Evolutionary conservation across 2,888 invertebrate species (phyloP), one percentile per base, ranked within the genome.

Genomic region (Azorinus chamasolen): DNA sequence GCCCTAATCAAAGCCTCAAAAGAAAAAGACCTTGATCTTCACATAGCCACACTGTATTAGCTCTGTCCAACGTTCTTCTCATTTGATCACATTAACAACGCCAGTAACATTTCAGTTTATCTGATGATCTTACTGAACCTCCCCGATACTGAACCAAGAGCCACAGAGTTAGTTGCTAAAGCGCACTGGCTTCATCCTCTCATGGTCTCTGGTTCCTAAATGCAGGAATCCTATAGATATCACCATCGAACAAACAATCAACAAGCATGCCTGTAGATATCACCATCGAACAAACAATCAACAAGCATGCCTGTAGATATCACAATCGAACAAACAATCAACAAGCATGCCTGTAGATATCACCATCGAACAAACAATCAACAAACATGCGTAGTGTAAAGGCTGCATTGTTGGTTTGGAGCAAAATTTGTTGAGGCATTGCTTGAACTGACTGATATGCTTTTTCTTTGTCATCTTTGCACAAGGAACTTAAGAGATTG

Each of bases 291-390:
- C 82, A 79, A 54, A 73, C 66, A 27, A 74, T 78, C 37, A 82
- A 82, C 39, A 20, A 62, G 6, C 70, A 82, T 57, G 75, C 78
- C 76, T 2, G 76, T 79, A 12, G 79, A 81, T 48, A 72, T 81
- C 0, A 78, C 74, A 27, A 75, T 82, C n/a, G 78, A 79, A 45
- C 82, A 79, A 54, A 73, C 66, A 27, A 74, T 78, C 37, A 82
- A 82, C 39, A 20, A 62, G 6, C 70, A 82, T 57, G 75, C 78
- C 76, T 2, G 76, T 79, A 12, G 79, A 81, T 48, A 72, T 81
- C 0, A 78, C 74, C 22, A 75, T 82, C n/a, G 78, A 79, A 45
- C 82, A 79, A 54, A 73, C 66, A 27, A 74, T 78, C 37, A 82
- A 82, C 39, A 20, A 62, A 12, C 70, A 82, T 57, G 75, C 78